A percentile compares a stretch with the other conserved stretches of the same genome.
Evolutionary conservation across 2,888 invertebrate species (phyloP).

Genomic region (Synanthedon vespiformis): DNA sequence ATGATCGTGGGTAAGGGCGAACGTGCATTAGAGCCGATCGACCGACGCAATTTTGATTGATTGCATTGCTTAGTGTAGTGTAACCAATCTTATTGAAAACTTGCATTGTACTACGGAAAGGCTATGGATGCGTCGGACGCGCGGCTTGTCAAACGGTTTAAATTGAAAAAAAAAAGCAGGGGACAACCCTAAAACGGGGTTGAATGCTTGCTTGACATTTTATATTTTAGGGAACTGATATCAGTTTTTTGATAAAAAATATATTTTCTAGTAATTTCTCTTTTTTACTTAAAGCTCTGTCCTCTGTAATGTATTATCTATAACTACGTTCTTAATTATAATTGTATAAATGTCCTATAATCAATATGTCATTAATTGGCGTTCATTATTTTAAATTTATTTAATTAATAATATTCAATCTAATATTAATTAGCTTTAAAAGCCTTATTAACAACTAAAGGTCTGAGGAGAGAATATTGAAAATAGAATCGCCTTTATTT

Average conservation of each 20-base stretch:
- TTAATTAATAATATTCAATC: too few relatives aligned
- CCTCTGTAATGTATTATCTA: too few relatives aligned
- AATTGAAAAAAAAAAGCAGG: slow-evolving; percentile 66
- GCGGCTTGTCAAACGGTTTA: slow-evolving; percentile 64
- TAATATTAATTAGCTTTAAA: too few relatives aligned
- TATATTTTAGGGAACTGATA: slow-evolving; percentile 37
- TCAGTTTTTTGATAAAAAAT: slow-evolving; percentile 2
- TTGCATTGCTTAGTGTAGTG: slow-evolving; percentile 70
- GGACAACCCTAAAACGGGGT: slow-evolving; percentile 55
- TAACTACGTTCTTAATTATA: too few relatives aligned
- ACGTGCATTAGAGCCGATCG: slow-evolving; percentile 49
- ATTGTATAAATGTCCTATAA: too few relatives aligned
- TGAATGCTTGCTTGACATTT: slow-evolving; percentile 54
- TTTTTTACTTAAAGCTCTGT: too few relatives aligned
- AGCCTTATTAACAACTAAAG: too few relatives aligned
- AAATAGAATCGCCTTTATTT: too few relatives aligned
- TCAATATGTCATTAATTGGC: too few relatives aligned
- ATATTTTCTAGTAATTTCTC: background rate
- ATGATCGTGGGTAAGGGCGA: slow-evolving; percentile 32
- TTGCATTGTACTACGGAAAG: slow-evolving; percentile 59
- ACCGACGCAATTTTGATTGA: slow-evolving; percentile 68
- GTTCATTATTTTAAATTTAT: too few relatives aligned
- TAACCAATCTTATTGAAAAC: slow-evolving; percentile 71
- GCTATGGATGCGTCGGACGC: slow-evolving; percentile 59
- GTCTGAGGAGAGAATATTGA: too few relatives aligned